A percentile compares a stretch with the other conserved stretches of the same genome.
phyloP scores from a whole-genome alignment of 2,113 vertebrate genomes.

The Macrotus californicus region DNA sequence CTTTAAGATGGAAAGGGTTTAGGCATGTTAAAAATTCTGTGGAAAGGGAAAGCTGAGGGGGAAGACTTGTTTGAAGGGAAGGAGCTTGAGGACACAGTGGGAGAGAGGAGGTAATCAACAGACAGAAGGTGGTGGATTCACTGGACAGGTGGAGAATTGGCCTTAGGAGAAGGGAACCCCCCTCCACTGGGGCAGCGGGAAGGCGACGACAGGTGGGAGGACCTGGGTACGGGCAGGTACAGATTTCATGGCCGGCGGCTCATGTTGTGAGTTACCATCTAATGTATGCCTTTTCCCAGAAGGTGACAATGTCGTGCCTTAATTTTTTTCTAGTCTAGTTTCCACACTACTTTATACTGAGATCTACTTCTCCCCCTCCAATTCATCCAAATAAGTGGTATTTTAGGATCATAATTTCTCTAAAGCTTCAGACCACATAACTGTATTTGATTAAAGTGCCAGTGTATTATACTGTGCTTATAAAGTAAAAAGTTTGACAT shows the following conservation, averaged over 20 bases:
- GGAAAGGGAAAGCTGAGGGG: neutral
- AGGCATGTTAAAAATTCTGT: neutral
- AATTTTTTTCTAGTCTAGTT: neutral
- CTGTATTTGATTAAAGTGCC: neutral
- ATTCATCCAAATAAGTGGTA: neutral
- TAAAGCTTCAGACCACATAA: neutral
- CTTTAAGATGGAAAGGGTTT: neutral
- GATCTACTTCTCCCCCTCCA: neutral
- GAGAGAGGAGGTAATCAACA: neutral
- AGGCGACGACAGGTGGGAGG: neutral
- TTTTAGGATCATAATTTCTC: neutral
- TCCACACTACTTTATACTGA: neutral
- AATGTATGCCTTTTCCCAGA: neutral
- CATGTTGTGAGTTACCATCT: neutral
- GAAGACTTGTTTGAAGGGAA: neutral
- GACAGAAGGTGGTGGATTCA: neutral
- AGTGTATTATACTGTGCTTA: neutral
- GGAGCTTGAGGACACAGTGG: neutral
- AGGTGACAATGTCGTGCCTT: neutral
- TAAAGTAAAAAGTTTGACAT: neutral
- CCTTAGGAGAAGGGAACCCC: neutral
- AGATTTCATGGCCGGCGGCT: neutral
- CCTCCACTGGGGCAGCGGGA: neutral
- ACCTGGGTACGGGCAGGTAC: neutral
- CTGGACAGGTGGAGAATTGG: neutral